Evolutionary conservation across 2,797 vertebrate genomes (phyloP), one percentile per base, ranked within the genome.

Genomic region (Podargus strigoides): DNA sequence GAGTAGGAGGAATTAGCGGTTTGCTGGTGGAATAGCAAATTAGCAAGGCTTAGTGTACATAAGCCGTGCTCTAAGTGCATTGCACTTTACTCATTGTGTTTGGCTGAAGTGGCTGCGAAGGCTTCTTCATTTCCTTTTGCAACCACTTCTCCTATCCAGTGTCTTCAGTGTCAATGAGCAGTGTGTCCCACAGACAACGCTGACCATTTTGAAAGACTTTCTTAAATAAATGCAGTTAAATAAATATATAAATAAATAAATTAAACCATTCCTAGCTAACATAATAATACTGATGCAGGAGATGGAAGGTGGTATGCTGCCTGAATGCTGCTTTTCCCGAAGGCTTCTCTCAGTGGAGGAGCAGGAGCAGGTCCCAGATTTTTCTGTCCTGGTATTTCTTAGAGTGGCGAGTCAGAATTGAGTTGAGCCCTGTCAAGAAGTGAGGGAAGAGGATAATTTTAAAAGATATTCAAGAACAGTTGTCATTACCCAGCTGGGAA

Each of bases 391-490:
- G 7, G 3, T 22, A 37, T 52, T 68, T 69, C 93, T 96, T 74
- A 96, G 8, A 92, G 49, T 0, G 94, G 94, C 0, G 95, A 66
- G 56, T 96, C 95, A 6, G 93, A 77, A 28, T 95, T 97, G 14
- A 46, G 3, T 5, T 96, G 68, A 86, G 97, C 95, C 49, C 97
- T 97, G 64, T 63, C 58, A 32, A 78, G 74, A 96, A 64, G 8
- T 15, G 37, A 94, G 20, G 23, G n/a, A 90, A 84, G 30, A 90
- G 4, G 6, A 41, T 20, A 2, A 5, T 52, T 95, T 76, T 73
- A 59, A 62, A 52, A 36, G 39, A 2, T 14, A 23, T 74, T 73
- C 75, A 17, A 20, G 64, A 50, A 3, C 0, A 2, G 8, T 37
- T 52, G 7, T 17, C 44, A 4, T 24, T 34, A 46, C 36, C 23